Percentiles rank a stretch among this genome's conserved stretches.
phyloP scores from a whole-genome alignment of 2,797 vertebrate species.

The Phalloptychus januarius region DNA sequence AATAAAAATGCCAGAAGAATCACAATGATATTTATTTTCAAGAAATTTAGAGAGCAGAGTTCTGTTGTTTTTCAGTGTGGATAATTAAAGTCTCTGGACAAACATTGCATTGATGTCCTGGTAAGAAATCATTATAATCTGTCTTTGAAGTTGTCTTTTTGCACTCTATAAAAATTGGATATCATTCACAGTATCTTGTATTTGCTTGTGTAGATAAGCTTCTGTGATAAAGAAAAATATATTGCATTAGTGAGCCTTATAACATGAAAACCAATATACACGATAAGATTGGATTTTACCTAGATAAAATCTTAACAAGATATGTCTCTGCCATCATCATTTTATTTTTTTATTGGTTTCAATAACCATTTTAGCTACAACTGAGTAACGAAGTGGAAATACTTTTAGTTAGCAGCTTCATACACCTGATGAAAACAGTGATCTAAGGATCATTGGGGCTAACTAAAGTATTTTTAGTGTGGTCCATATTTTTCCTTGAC shows the following conservation, averaged over 20 bases:
- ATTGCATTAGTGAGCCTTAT: background rate
- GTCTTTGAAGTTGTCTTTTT: background rate
- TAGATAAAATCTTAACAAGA: background rate
- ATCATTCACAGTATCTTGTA: background rate
- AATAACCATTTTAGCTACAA: background rate
- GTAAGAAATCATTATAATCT: background rate
- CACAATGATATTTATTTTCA: background rate
- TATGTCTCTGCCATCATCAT: background rate
- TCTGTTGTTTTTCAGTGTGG: background rate
- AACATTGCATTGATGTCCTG: background rate
- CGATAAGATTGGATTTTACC: background rate
- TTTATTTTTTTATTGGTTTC: background rate
- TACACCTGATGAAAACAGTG: background rate
- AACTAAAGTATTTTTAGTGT: background rate
- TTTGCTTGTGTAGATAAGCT: background rate
- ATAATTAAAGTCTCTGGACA: background rate
- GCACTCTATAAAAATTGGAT: background rate
- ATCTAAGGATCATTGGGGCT: background rate
- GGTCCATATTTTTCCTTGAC: background rate
- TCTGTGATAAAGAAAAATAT: background rate
- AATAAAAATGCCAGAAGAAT: background rate
- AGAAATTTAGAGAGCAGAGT: background rate
- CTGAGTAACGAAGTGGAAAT: background rate
- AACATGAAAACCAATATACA: background rate
- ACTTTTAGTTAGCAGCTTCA: background rate